Evolutionary conservation across 2,888 invertebrate genomes (phyloP), one percentile per base, ranked within the genome.

Genomic region (Synergus japonicus): DNA sequence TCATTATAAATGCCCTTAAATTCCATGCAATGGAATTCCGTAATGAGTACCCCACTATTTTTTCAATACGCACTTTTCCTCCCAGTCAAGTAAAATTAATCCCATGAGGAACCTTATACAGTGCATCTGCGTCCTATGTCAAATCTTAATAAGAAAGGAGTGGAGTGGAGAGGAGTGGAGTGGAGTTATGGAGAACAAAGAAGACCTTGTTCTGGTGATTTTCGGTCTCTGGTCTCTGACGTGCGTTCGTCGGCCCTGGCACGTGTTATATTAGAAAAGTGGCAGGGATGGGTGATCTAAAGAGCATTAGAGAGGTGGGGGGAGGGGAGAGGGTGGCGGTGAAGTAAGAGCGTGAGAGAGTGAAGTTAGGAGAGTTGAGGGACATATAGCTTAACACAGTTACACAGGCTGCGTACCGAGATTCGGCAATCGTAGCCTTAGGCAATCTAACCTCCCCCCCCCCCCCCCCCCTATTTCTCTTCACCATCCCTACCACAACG

Each of bases 291-390:
- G 18, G 85, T 81, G 84, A 83, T 84, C 85, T 85, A 84, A 84
- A 85, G 83, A 86, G 79, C 82, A 82, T 85, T 85, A 87, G 85
- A 83, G 85, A 92, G 93, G 92, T 92, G 64, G 79, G 43, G 76
- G 76, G 77, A 81, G 67, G 78, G 66, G 76, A 78, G 77, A 78
- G 79, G 78, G 78, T 89, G 90, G 91, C 91, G 92, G 92, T 91
- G 92, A 88, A 91, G 90, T 91, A 91, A 91, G 92, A 86, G 87
- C 91, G 92, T 91, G 92, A 92, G 92, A 69, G 93, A 93, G 93
- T 93, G 93, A 93, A 93, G 93, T 93, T 93, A 93, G 93, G 93
- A 93, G 93, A 93, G 93, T 41, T 46, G 78, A n/a, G 76, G 37
- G 46, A 15, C 54, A 69, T 93, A 93, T 93, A 93, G 92, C 93